Evolutionary conservation across 2,797 vertebrate species (phyloP).

Genomic region (Liasis olivaceus): DNA sequence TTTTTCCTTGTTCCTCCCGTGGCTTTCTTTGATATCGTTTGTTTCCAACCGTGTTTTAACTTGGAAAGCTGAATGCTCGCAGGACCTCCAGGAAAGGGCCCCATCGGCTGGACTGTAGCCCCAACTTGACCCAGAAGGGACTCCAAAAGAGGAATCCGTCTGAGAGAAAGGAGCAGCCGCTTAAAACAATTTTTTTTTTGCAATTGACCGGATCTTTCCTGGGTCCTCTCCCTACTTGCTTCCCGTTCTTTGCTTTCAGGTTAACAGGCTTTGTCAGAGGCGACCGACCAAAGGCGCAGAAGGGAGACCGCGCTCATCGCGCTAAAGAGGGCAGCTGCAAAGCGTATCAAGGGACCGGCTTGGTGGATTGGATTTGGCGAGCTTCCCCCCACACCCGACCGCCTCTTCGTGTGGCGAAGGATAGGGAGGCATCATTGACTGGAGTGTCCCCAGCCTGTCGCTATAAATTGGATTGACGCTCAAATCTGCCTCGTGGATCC

Average conservation of each 20-base stretch:
- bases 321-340: not conserved
- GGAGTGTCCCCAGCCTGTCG: not conserved
- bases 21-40: not conserved
- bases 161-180: not conserved
- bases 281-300: constrained; percentile 46
- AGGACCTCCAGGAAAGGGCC: not conserved
- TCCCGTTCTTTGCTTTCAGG: constrained; percentile 43
- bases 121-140: not conserved
- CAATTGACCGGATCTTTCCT: not conserved
- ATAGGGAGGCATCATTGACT: not conserved
- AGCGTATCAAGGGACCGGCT: not conserved
- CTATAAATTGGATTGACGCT: constrained; percentile 62
- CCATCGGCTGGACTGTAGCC: not conserved
- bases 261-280: constrained; percentile 24
- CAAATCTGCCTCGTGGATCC: constrained; percentile 58
- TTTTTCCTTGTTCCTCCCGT: not conserved
- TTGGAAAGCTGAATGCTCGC: not conserved
- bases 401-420: constrained; percentile 30
- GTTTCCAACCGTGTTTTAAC: not conserved
- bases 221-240: constrained; percentile 15
- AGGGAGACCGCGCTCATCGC: constrained; percentile 5
- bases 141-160: not conserved
- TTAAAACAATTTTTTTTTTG: not conserved
- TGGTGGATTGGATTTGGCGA: not conserved
- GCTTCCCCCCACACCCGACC: not conserved